Base-by-base conservation (phyloP, 2,797 vertebrate species). In the Hafferia zeledoni region DNA sequence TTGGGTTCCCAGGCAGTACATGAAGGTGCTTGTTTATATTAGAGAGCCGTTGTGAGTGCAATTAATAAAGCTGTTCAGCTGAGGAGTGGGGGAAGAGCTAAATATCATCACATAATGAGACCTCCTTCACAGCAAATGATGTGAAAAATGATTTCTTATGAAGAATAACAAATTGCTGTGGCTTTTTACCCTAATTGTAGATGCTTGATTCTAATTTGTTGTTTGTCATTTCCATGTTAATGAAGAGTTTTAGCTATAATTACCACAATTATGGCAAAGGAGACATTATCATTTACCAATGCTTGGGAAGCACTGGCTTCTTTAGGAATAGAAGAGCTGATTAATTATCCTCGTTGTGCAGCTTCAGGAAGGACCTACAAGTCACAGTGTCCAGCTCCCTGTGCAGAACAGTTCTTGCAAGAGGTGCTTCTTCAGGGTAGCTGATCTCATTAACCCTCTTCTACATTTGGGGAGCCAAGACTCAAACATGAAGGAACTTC, bases 151-250 rank as follows among this genome's bases (percentile, higher is more conserved):
- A 87, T 86, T 91, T 89, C 82, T 93, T 89, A 76, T 4, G 13
- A 92, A 69, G 93, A 91, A 67, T 91, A 75, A 96, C 61, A 83
- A 96, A 93, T 91, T 83, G 76, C 84, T 2, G 0, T 72, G 91
- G 87, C 78, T 95, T 97, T 92, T 94, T 86, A 93, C 76, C 89
- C 89, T 94, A 96, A 95, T 93, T 96, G 94, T 76, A 81, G 92
- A 90, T 81, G 76, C 89, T 96, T 86, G 80, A 69, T 91, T 95
- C 85, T 92, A 95, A 95, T 97, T 96, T 87, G 92, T 93, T 93
- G 75, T 92, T 92, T 95, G 93, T 81, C 87, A 94, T 95, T 94
- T 94, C 87, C 89, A 69, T 94, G 91, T 87, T 92, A 96, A 94
- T 93, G 91, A 94, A 94, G 88, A 93, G 94, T 71, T 96, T 91